A percentile compares a stretch with the other conserved stretches of the same genome.
phyloP scores from a whole-genome alignment of 2,113 vertebrate species.

The Raja brachyura region DNA sequence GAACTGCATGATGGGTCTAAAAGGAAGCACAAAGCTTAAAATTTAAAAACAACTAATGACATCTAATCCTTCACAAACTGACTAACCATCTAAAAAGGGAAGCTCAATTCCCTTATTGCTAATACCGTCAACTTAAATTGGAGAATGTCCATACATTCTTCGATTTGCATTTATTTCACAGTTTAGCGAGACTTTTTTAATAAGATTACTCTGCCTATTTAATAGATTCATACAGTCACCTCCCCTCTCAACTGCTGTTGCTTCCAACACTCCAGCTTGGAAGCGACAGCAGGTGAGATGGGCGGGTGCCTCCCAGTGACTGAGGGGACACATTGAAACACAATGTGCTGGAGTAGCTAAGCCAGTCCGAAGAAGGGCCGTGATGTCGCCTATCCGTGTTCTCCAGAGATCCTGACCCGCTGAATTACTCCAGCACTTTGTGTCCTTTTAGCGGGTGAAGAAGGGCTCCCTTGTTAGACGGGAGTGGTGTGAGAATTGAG shows the following conservation, averaged over 20 bases:
- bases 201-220: neutral
- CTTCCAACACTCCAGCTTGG: too few species aligned
- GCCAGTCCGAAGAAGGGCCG: too few species aligned
- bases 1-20: slow-evolving; percentile 81
- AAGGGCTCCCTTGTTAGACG: too few species aligned
- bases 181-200: neutral
- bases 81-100: neutral
- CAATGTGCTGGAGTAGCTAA: too few species aligned
- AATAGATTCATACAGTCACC: neutral
- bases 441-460: too few species aligned
- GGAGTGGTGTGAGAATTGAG: too few species aligned
- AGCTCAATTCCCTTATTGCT: neutral
- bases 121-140: neutral
- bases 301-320: too few species aligned
- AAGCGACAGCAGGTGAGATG: too few species aligned
- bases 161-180: neutral
- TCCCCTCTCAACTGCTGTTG: neutral
- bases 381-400: too few species aligned
- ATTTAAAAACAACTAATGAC: neutral
- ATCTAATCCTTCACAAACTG: neutral
- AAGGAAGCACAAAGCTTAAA: slow-evolving; percentile 37
- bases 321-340: too few species aligned
- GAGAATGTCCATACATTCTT: neutral
- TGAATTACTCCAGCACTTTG: too few species aligned
- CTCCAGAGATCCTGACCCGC: too few species aligned